Evolutionary conservation across 2,797 vertebrate species (phyloP).

Genomic region (Pyrocephalus nanus): DNA sequence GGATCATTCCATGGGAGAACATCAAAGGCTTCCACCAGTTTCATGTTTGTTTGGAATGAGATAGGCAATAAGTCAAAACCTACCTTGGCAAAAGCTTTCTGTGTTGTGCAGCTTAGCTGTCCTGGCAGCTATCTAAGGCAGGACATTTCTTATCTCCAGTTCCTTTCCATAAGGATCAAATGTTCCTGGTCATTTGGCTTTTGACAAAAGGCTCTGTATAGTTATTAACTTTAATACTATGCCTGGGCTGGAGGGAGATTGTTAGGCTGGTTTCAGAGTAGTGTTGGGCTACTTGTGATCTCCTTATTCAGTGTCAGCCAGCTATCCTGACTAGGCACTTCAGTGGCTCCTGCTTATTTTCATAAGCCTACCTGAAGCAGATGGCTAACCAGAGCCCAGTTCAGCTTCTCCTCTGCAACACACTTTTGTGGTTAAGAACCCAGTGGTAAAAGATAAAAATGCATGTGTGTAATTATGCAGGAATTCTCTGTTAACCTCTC

Average conservation of each 20-base stretch:
- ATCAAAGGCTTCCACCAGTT: neutral
- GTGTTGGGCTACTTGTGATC: neutral
- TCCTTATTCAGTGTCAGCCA: neutral
- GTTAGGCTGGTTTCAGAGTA: neutral
- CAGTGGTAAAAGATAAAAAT: neutral
- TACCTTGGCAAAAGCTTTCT: neutral
- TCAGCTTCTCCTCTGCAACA: neutral
- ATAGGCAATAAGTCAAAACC: neutral
- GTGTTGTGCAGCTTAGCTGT: neutral
- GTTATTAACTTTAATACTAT: neutral
- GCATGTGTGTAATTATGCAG: neutral
- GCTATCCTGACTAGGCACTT: neutral
- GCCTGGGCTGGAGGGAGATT: neutral
- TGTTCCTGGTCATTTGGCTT: neutral
- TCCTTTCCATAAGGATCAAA: neutral
- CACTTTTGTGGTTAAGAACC: neutral
- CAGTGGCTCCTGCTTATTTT: neutral
- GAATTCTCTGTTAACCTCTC: constrained; percentile 2
- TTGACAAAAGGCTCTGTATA: neutral
- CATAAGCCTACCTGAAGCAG: neutral
- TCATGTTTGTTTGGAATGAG: neutral
- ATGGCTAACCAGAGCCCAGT: neutral
- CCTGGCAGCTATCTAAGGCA: neutral
- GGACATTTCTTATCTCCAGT: neutral
- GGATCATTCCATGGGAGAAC: neutral